These are phyloP conservation scores for Chaitophorus viminalis DNA, from an alignment of 2,888 invertebrate species.

Conservation along the genomic window DNA sequence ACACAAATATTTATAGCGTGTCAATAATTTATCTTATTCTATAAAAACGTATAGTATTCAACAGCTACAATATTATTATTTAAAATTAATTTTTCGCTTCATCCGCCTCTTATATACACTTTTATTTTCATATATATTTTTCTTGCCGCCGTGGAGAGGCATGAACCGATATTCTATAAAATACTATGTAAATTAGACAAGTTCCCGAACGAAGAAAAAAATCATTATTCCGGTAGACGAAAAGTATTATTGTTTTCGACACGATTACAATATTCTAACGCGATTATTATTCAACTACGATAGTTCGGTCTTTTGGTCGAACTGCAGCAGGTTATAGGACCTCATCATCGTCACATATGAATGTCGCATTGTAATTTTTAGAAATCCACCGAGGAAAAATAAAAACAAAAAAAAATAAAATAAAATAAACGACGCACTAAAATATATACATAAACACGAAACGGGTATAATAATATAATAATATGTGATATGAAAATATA, in stretches of 20 bases:
- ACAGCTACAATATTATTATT: too few species aligned
- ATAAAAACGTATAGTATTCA: too few species aligned
- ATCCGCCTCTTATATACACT: too few species aligned
- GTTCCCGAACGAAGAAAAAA: not conserved
- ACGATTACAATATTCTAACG: not conserved
- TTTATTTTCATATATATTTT: too few species aligned
- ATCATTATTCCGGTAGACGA: not conserved
- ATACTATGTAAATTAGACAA: too few species aligned
- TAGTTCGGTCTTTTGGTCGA: not conserved
- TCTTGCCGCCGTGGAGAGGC: too few species aligned
- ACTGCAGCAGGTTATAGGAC: not conserved
- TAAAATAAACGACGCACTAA: not conserved
- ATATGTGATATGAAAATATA: not conserved
- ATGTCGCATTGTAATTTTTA: not conserved
- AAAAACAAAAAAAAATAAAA: not conserved
- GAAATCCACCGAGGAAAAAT: conserved; percentile 11
- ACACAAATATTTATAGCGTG: too few species aligned
- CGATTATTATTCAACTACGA: not conserved
- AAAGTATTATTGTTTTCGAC: not conserved
- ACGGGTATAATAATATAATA: conserved; percentile 9
- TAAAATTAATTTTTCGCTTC: too few species aligned
- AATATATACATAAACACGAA: not conserved
- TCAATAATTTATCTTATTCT: not conserved
- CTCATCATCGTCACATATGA: not conserved
- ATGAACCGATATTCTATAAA: too few species aligned